A percentile compares a stretch with the other conserved stretches of the same genome.
Evolutionary conservation across 2,888 invertebrate species (phyloP).

Genomic region (Corbicula japonica): DNA sequence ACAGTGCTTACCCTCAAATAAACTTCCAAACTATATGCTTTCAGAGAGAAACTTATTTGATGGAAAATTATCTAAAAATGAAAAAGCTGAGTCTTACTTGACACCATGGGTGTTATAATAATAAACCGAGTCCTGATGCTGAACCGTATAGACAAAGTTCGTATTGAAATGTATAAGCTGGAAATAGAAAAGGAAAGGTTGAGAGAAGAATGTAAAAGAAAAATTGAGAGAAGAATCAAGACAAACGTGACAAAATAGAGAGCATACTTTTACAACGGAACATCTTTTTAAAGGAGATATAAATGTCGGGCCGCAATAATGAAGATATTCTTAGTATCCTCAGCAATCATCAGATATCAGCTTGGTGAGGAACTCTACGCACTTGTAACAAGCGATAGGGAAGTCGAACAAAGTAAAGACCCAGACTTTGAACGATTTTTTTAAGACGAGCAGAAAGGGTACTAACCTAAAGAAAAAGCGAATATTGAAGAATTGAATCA

Average conservation of each 20-base stretch:
- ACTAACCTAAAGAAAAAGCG: too few species aligned
- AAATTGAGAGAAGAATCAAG: constrained; percentile 8
- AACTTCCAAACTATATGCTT: constrained; percentile 2
- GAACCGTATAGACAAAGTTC: neutral
- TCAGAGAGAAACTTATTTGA: constrained; percentile 10
- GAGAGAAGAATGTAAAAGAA: too few species aligned
- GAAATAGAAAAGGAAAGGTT: too few species aligned
- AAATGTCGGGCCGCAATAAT: too few species aligned
- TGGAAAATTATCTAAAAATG: neutral
- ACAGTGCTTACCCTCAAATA: neutral
- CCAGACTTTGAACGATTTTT: too few species aligned
- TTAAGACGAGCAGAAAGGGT: too few species aligned
- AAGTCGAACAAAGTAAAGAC: too few species aligned
- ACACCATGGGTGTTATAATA: neutral
- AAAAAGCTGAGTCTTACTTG: neutral
- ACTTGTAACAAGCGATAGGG: too few species aligned
- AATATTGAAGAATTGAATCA: too few species aligned
- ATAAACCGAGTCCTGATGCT: constrained; percentile 3
- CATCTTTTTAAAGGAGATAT: constrained; percentile 22
- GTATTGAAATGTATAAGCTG: neutral
- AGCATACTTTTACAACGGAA: constrained; percentile 20
- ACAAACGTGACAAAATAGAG: constrained; percentile 29
- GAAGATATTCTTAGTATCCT: too few species aligned
- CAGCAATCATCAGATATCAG: too few species aligned
- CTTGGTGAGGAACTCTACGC: too few species aligned